phyloP scores from a whole-genome alignment of 1,140 invertebrate genomes.

The Camponotus floridanus region DNA sequence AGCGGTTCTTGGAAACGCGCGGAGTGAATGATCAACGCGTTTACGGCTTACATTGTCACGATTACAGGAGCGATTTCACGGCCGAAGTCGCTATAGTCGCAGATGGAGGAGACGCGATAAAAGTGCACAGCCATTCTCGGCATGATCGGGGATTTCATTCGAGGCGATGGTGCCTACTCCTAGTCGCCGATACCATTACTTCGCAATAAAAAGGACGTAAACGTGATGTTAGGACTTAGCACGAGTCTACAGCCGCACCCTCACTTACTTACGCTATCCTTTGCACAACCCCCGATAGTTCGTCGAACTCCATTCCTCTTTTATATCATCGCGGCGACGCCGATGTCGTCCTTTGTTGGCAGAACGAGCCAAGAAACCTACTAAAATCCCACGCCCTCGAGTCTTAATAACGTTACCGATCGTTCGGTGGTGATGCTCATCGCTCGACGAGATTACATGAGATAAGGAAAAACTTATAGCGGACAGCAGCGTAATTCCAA shows the following conservation, averaged over 20 bases:
- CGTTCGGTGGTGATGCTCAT: not conserved
- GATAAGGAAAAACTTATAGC: slow-evolving; percentile 12
- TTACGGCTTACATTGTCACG: slow-evolving; percentile 59
- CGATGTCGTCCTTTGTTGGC: not conserved
- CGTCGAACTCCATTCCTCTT: not conserved
- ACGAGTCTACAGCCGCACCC: not conserved
- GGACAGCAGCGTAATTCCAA: not conserved
- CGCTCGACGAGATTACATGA: not conserved
- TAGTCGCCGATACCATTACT: slow-evolving; percentile 75
- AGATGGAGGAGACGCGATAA: slow-evolving; percentile 48
- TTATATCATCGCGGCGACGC: slow-evolving; percentile 7
- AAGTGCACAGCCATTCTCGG: slow-evolving; percentile 33
- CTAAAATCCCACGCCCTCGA: slow-evolving; percentile 24
- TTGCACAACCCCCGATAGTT: not conserved
- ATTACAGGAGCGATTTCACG: slow-evolving; percentile 49
- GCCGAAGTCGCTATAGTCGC: slow-evolving; percentile 2
- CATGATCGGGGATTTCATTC: slow-evolving; percentile 13
- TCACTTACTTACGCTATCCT: not conserved
- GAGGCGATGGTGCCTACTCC: slow-evolving; percentile 55
- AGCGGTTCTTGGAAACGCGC: not conserved
- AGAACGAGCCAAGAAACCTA: slow-evolving; percentile 39
- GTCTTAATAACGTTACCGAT: slow-evolving; percentile 31
- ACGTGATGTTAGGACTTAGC: slow-evolving; percentile 61
- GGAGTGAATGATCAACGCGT: slow-evolving; percentile 30
- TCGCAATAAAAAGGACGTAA: slow-evolving; percentile 69